A percentile compares a stretch with the other conserved stretches of the same genome.
Evolutionary conservation across 2,888 invertebrate species (phyloP).

Genomic region (Leucoptera coffeella): DNA sequence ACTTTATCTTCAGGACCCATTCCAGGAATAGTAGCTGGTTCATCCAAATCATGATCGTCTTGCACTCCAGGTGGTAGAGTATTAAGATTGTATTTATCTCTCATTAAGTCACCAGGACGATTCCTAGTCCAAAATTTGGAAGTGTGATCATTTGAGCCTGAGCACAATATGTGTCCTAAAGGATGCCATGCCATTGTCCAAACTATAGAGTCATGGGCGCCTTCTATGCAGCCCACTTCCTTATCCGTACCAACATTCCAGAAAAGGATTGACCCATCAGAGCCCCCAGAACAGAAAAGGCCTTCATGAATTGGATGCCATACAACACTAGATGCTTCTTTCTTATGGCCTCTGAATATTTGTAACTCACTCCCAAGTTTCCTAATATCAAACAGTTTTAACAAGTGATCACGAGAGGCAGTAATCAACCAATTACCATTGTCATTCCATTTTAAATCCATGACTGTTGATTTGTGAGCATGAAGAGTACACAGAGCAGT

Average conservation of each 20-base stretch:
- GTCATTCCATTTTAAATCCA: conserved; percentile 98
- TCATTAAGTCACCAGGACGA: conserved; percentile 95
- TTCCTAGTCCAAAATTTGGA: conserved; percentile 99
- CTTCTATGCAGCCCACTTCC: conserved; percentile 96
- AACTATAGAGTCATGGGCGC: conserved; percentile 98
- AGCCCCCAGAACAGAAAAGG: conserved; percentile 95
- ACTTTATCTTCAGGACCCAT: conserved; percentile 98
- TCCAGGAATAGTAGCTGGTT: conserved; percentile 82
- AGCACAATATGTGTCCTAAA: conserved; percentile 94
- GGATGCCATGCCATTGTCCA: conserved; percentile 99
- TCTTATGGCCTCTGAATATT: conserved; percentile 97
- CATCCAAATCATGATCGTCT: conserved; percentile 56
- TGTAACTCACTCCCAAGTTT: conserved; percentile 94
- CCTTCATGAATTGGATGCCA: conserved; percentile 99
- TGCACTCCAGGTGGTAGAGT: conserved; percentile 76
- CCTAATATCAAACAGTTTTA: conserved; percentile 96
- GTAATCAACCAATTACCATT: conserved; percentile 99
- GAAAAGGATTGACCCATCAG: conserved; percentile 96
- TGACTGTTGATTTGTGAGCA: conserved; percentile 98
- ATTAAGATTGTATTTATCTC: conserved; percentile 95
- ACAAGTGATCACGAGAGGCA: conserved; percentile 94
- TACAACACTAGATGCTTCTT: conserved; percentile 93
- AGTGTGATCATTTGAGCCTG: conserved; percentile 99
- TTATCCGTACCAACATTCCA: conserved; percentile 99
- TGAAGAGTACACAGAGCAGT: conserved; percentile 94